These are phyloP conservation scores for Colaptes auratus DNA, from an alignment of 2,113 vertebrate species.

Conservation along the genomic window DNA sequence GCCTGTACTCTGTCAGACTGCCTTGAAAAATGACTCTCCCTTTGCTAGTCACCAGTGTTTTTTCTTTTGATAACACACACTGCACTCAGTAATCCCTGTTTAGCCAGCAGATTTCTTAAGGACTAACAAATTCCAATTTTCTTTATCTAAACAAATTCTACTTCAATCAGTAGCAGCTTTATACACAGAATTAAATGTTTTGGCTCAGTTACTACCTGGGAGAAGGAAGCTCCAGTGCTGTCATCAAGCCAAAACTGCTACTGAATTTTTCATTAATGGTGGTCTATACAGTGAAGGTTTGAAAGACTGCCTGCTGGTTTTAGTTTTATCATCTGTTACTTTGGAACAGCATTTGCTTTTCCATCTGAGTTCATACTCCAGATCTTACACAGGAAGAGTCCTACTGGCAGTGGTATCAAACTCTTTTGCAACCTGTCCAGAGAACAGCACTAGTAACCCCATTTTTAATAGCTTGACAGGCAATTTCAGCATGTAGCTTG, in stretches of 20 bases:
- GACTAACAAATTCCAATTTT: background rate
- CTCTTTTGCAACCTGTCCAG: background rate
- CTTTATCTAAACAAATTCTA: background rate
- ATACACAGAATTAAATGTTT: background rate
- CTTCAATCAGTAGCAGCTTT: background rate
- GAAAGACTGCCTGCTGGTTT: slow-evolving; percentile 14
- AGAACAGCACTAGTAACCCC: background rate
- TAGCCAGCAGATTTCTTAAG: background rate
- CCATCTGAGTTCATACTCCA: background rate
- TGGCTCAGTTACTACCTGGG: background rate
- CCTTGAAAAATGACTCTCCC: background rate
- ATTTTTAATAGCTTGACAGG: background rate
- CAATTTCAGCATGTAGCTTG: background rate
- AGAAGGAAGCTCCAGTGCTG: background rate
- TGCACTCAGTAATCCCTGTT: background rate
- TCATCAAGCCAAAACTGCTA: background rate
- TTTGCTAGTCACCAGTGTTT: background rate
- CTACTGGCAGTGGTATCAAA: background rate
- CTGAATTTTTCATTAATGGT: background rate
- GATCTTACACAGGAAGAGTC: background rate
- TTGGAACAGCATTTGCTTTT: background rate
- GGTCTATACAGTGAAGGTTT: background rate
- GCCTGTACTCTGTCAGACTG: background rate
- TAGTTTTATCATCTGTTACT: background rate
- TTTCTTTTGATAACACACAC: background rate